Evolutionary conservation across 2,888 invertebrate genomes (phyloP).

Genomic region (Kryphioiulus occultus): DNA sequence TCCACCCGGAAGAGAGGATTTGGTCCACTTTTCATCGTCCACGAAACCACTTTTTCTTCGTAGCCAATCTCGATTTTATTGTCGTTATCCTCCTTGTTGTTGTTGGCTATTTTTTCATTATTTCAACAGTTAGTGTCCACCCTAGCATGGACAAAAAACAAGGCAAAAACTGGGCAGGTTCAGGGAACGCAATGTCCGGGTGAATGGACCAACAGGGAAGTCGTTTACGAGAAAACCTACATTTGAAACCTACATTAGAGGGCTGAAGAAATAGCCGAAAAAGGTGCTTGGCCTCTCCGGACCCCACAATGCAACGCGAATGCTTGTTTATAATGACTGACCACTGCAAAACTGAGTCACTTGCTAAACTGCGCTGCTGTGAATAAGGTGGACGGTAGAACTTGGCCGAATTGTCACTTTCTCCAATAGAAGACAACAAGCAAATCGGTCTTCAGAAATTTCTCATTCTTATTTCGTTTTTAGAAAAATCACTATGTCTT

Average conservation of each 20-base stretch:
- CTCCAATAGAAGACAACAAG: too few relatives aligned
- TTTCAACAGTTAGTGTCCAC: background rate
- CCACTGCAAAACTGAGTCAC: background rate
- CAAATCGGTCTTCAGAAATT: too few relatives aligned
- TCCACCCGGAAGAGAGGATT: constrained; percentile 14
- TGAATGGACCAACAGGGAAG: constrained; percentile 45
- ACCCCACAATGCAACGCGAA: background rate
- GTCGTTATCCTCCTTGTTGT: background rate
- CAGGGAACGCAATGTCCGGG: constrained; percentile 1
- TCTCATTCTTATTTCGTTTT: too few relatives aligned
- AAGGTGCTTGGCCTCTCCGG: background rate
- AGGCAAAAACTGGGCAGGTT: background rate
- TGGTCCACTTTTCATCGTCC: background rate
- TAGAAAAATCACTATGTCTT: too few relatives aligned
- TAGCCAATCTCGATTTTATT: background rate
- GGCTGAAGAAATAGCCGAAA: background rate
- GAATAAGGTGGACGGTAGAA: too few relatives aligned
- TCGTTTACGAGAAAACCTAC: constrained; percentile 41
- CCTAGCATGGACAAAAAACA: constrained; percentile 10
- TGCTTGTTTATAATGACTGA: background rate
- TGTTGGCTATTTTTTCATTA: background rate
- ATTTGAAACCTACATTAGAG: background rate
- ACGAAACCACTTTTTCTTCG: background rate
- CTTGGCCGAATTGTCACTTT: too few relatives aligned
- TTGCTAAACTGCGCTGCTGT: background rate